Percentiles rank a stretch among this genome's conserved stretches.
Conservation (phyloP, 2,888 invertebrate genomes). For the Microplitis manilae region DNA sequence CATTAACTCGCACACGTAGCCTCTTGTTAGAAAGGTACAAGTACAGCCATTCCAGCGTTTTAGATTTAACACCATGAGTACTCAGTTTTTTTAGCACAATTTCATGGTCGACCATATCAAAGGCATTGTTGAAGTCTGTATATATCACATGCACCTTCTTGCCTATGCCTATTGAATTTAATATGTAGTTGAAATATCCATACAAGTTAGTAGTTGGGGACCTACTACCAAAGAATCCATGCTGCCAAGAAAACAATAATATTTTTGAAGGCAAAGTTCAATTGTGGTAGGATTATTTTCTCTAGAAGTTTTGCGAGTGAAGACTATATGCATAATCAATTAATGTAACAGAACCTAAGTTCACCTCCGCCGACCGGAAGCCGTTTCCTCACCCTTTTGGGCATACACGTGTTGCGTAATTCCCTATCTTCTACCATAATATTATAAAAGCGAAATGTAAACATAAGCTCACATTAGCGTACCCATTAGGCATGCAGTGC, state of each 20-base stretch:
- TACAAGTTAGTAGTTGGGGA: neutral
- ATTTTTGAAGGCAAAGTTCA: too few species aligned
- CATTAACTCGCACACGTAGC: neutral
- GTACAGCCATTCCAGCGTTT: neutral
- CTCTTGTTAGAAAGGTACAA: neutral
- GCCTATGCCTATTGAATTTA: neutral
- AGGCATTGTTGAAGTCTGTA: neutral
- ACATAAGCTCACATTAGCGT: too few species aligned
- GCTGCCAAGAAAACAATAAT: neutral
- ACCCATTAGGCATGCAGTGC: too few species aligned
- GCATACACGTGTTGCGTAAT: too few species aligned
- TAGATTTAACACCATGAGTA: neutral
- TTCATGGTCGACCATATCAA: neutral
- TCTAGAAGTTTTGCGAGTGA: too few species aligned
- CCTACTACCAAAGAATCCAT: neutral
- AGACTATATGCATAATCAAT: too few species aligned
- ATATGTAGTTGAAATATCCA: neutral
- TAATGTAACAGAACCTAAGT: too few species aligned
- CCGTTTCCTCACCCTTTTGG: too few species aligned
- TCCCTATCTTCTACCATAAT: too few species aligned
- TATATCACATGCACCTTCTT: neutral
- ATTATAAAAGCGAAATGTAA: too few species aligned
- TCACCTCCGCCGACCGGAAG: too few species aligned
- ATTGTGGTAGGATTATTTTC: too few species aligned
- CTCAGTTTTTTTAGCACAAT: neutral